A percentile compares a stretch with the other conserved stretches of the same genome.
Conservation (phyloP, 2,113 vertebrate species). For the Siniperca knerii region DNA sequence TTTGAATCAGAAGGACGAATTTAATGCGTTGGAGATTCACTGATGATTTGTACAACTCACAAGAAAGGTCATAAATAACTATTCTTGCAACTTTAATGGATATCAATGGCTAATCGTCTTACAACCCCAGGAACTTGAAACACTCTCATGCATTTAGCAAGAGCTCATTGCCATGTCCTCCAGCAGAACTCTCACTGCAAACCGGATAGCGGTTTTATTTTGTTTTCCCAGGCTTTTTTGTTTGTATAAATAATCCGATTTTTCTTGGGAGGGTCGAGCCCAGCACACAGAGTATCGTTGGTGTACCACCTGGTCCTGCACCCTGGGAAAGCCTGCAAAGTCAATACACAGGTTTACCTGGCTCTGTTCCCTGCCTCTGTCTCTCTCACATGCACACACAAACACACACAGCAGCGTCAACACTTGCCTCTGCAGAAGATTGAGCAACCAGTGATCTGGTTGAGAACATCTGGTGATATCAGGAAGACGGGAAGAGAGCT, state of each 20-base stretch:
- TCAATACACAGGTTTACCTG: constrained; percentile 74
- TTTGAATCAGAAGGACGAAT: constrained; percentile 5
- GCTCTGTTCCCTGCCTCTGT: constrained; percentile 44
- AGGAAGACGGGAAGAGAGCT: no score
- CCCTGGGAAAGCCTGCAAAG: constrained; percentile 69
- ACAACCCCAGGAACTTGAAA: neutral
- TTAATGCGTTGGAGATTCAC: neutral
- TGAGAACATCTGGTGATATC: constrained; percentile 21
- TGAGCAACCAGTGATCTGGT: constrained; percentile 19
- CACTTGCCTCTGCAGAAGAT: constrained; percentile 33
- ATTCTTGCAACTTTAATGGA: neutral
- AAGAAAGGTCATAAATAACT: neutral
- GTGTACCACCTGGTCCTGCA: constrained; percentile 48
- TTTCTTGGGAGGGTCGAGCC: constrained; percentile 30
- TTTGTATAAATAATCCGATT: constrained; percentile 63
- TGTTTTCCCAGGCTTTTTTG: constrained; percentile 57
- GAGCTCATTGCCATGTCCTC: constrained; percentile 12
- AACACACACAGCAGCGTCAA: constrained; percentile 47
- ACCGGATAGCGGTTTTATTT: constrained; percentile 50
- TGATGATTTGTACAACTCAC: constrained; percentile 1
- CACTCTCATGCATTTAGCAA: constrained; percentile 16
- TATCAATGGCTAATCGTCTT: neutral
- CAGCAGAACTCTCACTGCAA: constrained; percentile 37
- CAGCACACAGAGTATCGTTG: constrained; percentile 47
- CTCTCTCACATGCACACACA: constrained; percentile 25